A percentile compares a stretch with the other conserved stretches of the same genome.
Evolutionary conservation across 2,888 invertebrate genomes (phyloP).

Genomic region (Lasioglossum figueresi): DNA sequence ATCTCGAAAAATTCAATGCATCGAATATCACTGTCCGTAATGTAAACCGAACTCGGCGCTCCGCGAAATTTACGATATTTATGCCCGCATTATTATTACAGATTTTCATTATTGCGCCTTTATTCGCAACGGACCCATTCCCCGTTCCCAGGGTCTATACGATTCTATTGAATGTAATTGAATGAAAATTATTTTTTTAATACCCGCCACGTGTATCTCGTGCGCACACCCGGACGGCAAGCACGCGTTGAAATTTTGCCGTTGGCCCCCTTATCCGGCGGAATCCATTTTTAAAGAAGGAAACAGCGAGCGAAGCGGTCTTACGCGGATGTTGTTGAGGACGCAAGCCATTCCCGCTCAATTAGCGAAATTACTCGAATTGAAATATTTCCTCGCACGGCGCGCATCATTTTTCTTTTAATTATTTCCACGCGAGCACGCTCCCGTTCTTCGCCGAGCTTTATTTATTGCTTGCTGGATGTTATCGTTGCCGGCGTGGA

Average conservation of each 20-base stretch:
- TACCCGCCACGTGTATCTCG: background rate
- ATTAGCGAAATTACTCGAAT: conserved; percentile 51
- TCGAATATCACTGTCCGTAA: conserved; percentile 56
- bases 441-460: background rate
- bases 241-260: conserved; percentile 38
- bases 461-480: background rate
- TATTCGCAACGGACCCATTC: background rate
- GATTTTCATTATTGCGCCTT: conserved; percentile 50
- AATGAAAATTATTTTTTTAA: conserved; percentile 16
- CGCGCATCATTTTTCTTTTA: background rate
- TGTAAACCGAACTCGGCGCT: conserved; percentile 45
- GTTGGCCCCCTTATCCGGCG: conserved; percentile 7
- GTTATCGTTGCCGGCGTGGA: background rate
- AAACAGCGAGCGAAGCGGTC: background rate
- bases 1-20: conserved; percentile 61
- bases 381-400: conserved; percentile 20
- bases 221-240: background rate
- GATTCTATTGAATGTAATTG: conserved; percentile 31
- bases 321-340: background rate
- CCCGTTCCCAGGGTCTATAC: no score
- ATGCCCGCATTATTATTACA: conserved; percentile 54
- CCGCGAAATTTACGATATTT: conserved; percentile 51
- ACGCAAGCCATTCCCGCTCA: conserved; percentile 22
- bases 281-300: conserved; percentile 21
- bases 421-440: background rate